Percentiles rank a stretch among this genome's conserved stretches.
phyloP scores from a whole-genome alignment of 2,113 vertebrate genomes.

The Vulpes ferrilata region DNA sequence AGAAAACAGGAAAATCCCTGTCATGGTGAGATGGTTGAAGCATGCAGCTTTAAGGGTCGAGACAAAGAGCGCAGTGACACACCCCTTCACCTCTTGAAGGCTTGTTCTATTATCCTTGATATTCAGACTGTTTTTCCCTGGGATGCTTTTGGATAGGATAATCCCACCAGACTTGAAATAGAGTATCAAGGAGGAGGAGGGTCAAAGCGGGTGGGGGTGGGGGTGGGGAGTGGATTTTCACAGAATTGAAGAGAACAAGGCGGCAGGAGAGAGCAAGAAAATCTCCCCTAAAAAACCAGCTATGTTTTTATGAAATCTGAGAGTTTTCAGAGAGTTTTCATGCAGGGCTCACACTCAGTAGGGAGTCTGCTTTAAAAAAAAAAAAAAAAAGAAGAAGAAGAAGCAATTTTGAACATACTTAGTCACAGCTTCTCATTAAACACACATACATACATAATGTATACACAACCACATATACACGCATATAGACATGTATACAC shows the following conservation, averaged over 20 bases:
- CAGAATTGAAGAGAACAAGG: not conserved
- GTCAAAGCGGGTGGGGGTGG: not conserved
- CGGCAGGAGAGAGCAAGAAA: not conserved
- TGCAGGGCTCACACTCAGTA: not conserved
- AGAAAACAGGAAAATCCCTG: slow-evolving; percentile 74
- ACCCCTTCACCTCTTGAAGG: slow-evolving; percentile 70
- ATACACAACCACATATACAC: not conserved
- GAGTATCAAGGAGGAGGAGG: not conserved
- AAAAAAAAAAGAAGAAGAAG: too few species aligned
- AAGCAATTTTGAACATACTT: not conserved
- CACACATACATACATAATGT: not conserved
- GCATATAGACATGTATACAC: too few species aligned
- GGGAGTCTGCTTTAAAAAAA: too few species aligned
- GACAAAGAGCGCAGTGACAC: slow-evolving; percentile 82
- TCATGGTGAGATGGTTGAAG: slow-evolving; percentile 81
- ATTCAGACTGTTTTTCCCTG: not conserved
- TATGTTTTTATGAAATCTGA: not conserved
- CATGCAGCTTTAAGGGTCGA: slow-evolving; percentile 61
- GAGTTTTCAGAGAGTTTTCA: not conserved
- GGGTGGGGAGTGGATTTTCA: not conserved
- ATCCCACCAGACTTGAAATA: slow-evolving; percentile 36
- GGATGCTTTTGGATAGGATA: not conserved
- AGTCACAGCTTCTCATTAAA: not conserved
- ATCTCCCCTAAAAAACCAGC: not conserved
- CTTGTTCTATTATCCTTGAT: slow-evolving; percentile 54